These are phyloP conservation scores for Lysiphlebus fabarum DNA, from an alignment of 1,140 invertebrate genomes.

Conservation along the genomic window DNA sequence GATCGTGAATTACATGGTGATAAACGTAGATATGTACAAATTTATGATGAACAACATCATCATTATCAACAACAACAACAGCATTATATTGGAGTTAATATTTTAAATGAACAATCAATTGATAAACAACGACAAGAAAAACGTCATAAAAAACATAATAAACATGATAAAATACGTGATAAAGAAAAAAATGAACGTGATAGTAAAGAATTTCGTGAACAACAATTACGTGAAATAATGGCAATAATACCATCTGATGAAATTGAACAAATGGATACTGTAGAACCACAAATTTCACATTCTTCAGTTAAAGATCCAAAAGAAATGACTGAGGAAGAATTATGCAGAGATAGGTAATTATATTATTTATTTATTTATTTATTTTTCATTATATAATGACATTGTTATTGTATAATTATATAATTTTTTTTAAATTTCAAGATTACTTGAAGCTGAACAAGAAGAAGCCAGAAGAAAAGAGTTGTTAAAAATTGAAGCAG, in stretches of 20 bases:
- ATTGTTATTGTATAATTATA: slow-evolving; percentile 12
- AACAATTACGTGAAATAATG: slow-evolving; percentile 50
- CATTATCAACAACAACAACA: no score
- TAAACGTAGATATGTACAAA: slow-evolving; percentile 51
- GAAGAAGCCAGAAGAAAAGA: slow-evolving; percentile 76
- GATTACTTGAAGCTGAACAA: slow-evolving; percentile 58
- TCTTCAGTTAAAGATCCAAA: slow-evolving; percentile 44
- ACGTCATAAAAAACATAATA: slow-evolving; percentile 52
- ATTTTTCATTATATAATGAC: no score
- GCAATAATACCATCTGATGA: slow-evolving; percentile 22
- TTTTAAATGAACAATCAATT: slow-evolving; percentile 46
- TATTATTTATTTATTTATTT: slow-evolving; percentile 7
- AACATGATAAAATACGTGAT: slow-evolving; percentile 45
- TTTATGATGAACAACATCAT: slow-evolving; percentile 45
- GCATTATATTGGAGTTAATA: slow-evolving; percentile 39
- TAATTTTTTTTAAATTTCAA: slow-evolving; percentile 40
- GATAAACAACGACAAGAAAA: slow-evolving; percentile 50
- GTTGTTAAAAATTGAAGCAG: slow-evolving; percentile 60
- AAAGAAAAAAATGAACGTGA: slow-evolving; percentile 46
- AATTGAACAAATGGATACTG: neutral
- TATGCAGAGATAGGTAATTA: slow-evolving; percentile 62
- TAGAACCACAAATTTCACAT: slow-evolving; percentile 26
- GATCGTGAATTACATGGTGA: slow-evolving; percentile 47
- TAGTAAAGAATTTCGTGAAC: slow-evolving; percentile 44
- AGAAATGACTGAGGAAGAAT: slow-evolving; percentile 58